phyloP scores from a whole-genome alignment of 2,888 invertebrate genomes.

The Nowickia ferox region DNA sequence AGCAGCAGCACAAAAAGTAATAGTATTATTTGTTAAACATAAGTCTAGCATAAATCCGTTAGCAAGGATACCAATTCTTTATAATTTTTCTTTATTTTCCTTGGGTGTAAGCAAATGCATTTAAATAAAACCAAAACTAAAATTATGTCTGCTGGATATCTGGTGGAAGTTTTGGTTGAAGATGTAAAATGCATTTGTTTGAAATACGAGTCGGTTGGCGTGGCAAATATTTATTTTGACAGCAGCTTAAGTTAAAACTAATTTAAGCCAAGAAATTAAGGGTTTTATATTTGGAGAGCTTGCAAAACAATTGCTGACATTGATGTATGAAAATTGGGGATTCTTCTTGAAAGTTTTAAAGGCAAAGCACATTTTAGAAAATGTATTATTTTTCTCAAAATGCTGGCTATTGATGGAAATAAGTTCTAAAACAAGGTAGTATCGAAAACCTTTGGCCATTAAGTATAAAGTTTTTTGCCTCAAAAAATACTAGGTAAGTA shows the following conservation, averaged over 20 bases:
- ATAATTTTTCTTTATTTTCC: slow-evolving; percentile 7
- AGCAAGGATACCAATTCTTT: slow-evolving; percentile 66
- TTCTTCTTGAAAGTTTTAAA: too few relatives aligned
- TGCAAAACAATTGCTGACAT: too few relatives aligned
- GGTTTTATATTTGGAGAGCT: not conserved
- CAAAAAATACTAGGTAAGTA: too few relatives aligned
- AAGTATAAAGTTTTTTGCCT: too few relatives aligned
- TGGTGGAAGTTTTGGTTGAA: slow-evolving; percentile 9
- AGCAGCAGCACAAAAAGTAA: slow-evolving; percentile 39
- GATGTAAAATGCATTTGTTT: slow-evolving; percentile 9
- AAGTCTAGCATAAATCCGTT: slow-evolving; percentile 69
- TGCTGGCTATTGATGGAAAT: too few relatives aligned
- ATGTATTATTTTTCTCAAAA: too few relatives aligned
- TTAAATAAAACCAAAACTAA: slow-evolving; percentile 20
- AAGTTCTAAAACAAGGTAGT: too few relatives aligned
- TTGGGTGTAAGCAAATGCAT: slow-evolving; percentile 43
- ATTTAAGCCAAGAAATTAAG: not conserved
- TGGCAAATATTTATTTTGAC: slow-evolving; percentile 22
- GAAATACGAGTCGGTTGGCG: not conserved
- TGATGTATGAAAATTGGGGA: not conserved
- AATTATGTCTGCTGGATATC: slow-evolving; percentile 60
- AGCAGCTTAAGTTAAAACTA: slow-evolving; percentile 11
- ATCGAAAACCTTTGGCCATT: too few relatives aligned
- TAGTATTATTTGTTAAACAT: slow-evolving; percentile 68
- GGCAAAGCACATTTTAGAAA: too few relatives aligned